Base-by-base conservation (phyloP, 2,888 invertebrate genomes). In the Chrysomela aeneicollis region DNA sequence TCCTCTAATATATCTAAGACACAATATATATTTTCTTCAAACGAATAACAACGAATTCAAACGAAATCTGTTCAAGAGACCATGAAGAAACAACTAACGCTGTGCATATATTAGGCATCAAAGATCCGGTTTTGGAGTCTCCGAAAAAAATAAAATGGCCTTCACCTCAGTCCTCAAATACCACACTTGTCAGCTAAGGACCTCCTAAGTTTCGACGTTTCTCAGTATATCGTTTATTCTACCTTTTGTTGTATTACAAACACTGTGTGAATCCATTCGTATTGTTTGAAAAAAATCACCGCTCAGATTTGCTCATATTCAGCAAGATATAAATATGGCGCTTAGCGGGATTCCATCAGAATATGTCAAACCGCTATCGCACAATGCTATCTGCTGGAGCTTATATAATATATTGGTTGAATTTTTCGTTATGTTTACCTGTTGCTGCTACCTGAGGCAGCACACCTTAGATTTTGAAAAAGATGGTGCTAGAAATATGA, bases 51-150 rank as follows among this genome's bases (percentile, higher is more conserved):
- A 42, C 51, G 70, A 70, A 57, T 35, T 26, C 22, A 57, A 17
- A 57, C 22, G 21, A 26, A 57, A 46, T 46, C 26, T 6, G 21
- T 26, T 17, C 47, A 42, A 42, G 10, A 42, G 42, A 67, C 71
- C 66, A 64, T 71, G 73, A 71, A 71, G 71, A 63, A 69, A 68
- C 69, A 68, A 72, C 71, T 68, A 70, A 67, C 66, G 63, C 74
- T 26, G 10, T 46, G 46, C 47, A 46, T 22, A 57, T 26, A 77
- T 76, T 77, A 76, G 76, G 76, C 75, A 77, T 65, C 66, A 64
- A 69, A 70, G 69, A 76, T 71, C 76, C 75, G 76, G 76, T 77
- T 76, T 74, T 76, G 21, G 32, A 22, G 18, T 22, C 52, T 30
- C 18, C 1, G 32, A 18, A 55, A 61, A 55, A 61, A 55, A 52